These are phyloP conservation scores for Dryobota labecula DNA, from an alignment of 2,888 invertebrate genomes.

Conservation along the genomic window DNA sequence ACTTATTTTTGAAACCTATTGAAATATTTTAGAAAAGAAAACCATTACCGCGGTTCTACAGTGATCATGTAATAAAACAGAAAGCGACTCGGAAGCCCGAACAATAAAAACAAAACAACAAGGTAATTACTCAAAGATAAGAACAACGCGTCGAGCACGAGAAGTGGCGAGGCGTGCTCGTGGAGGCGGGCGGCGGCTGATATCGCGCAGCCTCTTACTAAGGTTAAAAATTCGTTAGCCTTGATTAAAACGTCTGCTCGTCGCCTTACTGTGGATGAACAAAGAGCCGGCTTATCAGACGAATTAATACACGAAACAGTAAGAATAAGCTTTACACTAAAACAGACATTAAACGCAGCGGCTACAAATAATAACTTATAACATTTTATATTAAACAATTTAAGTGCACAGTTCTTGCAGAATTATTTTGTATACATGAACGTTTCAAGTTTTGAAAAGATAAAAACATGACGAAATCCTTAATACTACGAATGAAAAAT, in stretches of 20 bases:
- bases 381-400: slow-evolving; percentile 52
- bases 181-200: slow-evolving; percentile 60
- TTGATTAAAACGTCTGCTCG: slow-evolving; percentile 80
- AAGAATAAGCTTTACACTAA: slow-evolving; percentile 70
- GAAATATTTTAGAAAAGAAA: slow-evolving; percentile 20
- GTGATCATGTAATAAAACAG: slow-evolving; percentile 71
- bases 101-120: slow-evolving; percentile 82
- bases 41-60: slow-evolving; percentile 45
- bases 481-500: slow-evolving; percentile 33
- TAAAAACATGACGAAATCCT: slow-evolving; percentile 4
- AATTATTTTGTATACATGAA: slow-evolving; percentile 9
- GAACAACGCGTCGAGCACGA: slow-evolving; percentile 78
- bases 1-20: not conserved
- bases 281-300: slow-evolving; percentile 79
- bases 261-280: slow-evolving; percentile 74
- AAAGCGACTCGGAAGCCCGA: slow-evolving; percentile 69
- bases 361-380: slow-evolving; percentile 59
- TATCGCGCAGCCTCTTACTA: slow-evolving; percentile 66
- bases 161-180: slow-evolving; percentile 76
- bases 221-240: slow-evolving; percentile 79
- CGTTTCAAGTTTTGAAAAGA: slow-evolving; percentile 1
- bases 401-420: slow-evolving; percentile 27
- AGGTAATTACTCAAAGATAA: slow-evolving; percentile 85
- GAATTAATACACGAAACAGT: slow-evolving; percentile 73
- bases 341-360: slow-evolving; percentile 61